Evolutionary conservation across 2,797 vertebrate species (phyloP).

Genomic region (Urocyon cinereoargenteus): DNA sequence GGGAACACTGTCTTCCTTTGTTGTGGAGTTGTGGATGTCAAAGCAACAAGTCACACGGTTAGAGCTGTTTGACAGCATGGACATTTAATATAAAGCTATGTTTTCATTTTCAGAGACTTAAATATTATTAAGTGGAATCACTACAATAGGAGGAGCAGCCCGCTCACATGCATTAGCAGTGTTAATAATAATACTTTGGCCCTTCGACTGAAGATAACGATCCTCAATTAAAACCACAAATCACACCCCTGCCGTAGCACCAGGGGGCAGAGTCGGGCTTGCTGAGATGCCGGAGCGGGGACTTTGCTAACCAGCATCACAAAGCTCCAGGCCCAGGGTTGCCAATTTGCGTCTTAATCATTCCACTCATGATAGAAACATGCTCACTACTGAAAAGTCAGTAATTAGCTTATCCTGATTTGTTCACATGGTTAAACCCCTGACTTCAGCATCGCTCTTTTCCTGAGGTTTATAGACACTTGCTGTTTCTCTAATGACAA

Average conservation of each 20-base stretch:
- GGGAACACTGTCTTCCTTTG: neutral
- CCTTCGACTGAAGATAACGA: neutral
- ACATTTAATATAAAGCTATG: neutral
- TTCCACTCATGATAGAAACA: neutral
- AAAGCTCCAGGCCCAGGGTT: neutral
- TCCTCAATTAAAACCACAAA: conserved; percentile 66
- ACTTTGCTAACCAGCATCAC: neutral
- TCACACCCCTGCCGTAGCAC: conserved; percentile 75
- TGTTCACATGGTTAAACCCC: neutral
- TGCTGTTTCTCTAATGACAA: neutral
- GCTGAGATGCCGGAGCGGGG: conserved; percentile 1
- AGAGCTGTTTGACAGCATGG: neutral
- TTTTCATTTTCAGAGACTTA: conserved; percentile 43
- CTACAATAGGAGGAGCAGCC: neutral
- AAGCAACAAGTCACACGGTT: neutral
- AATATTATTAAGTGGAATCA: neutral
- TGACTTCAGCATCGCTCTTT: neutral
- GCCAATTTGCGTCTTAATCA: neutral
- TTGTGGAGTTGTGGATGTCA: neutral
- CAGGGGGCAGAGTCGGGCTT: conserved; percentile 80
- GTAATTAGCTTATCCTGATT: conserved; percentile 48
- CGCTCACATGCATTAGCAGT: neutral
- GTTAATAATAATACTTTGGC: neutral
- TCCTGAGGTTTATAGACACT: neutral
- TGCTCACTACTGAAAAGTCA: conserved; percentile 42